Base-by-base conservation (phyloP, 2,888 invertebrate species). In the Ischnura elegans region DNA sequence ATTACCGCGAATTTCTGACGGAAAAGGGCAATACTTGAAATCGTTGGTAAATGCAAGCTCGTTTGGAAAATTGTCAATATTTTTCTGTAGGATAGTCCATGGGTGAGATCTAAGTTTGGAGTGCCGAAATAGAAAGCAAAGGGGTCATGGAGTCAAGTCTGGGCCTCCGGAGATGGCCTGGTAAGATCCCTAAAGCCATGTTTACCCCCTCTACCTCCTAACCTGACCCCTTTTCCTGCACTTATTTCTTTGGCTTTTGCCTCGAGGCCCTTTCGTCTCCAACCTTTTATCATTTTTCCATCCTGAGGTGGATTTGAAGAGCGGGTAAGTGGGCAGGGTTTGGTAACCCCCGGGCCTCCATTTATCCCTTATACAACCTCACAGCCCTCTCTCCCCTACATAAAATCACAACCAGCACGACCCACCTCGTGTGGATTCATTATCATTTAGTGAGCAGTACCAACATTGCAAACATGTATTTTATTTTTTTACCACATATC, bases 61-160 rank as follows among this genome's bases (percentile, higher is more conserved):
- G n/a, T n/a, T n/a, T n/a, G n/a, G n/a, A n/a, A n/a, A n/a, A n/a
- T n/a, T n/a, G n/a, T n/a, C n/a, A n/a, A n/a, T n/a, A n/a, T n/a
- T n/a, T n/a, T n/a, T n/a, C n/a, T n/a, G n/a, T n/a, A n/a, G n/a
- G n/a, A n/a, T n/a, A n/a, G n/a, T n/a, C n/a, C n/a, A n/a, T n/a
- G n/a, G n/a, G n/a, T n/a, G n/a, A n/a, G n/a, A n/a, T n/a, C n/a
- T n/a, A n/a, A n/a, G n/a, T n/a, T n/a, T n/a, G n/a, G 36, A 13
- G 25, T 13, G 85, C 3, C 46, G 46, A 8, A 42, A n/a, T 85
- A 46, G 25, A 45, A 43, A 2, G 25, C 43, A 90, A 19, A 43
- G n/a, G 87, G 90, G 51, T 10, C 55, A 25, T 25, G 45, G 61
- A 90, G 61, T 90, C 90, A 90, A 90, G 45, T 90, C 90, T 43